These are phyloP conservation scores for Nephotettix cincticeps DNA, from an alignment of 1,140 invertebrate species.

Conservation along the genomic window DNA sequence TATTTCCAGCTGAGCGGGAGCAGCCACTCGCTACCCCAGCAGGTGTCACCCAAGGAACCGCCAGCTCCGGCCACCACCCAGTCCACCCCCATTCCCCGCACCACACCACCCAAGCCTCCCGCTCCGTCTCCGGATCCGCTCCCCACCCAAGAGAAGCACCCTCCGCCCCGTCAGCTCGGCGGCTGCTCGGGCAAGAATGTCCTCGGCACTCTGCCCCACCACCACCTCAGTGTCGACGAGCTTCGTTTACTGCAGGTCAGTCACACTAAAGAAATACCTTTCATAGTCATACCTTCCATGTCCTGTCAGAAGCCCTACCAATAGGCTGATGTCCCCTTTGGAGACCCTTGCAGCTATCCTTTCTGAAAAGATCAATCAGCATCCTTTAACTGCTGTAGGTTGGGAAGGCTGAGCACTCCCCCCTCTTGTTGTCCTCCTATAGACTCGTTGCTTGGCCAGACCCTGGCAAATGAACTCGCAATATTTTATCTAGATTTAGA, in stretches of 20 bases:
- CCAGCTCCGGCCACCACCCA: not conserved
- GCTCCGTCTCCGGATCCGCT: conserved; percentile 55
- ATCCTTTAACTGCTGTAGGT: too few species aligned
- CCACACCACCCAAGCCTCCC: conserved; percentile 43
- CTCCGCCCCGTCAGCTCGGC: conserved; percentile 38
- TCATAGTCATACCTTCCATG: too few species aligned
- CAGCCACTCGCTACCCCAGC: conserved; percentile 17
- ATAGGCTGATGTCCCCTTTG: too few species aligned
- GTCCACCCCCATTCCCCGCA: not conserved
- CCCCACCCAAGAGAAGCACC: conserved; percentile 50
- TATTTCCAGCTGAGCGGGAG: conserved; percentile 17
- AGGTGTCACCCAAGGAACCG: not conserved
- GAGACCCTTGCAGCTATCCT: too few species aligned
- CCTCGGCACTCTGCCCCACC: conserved; percentile 49
- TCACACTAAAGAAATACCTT: not conserved
- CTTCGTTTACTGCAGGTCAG: conserved; percentile 61
- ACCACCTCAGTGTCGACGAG: conserved; percentile 63
- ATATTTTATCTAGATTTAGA: too few species aligned
- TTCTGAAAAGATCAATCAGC: too few species aligned
- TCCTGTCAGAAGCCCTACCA: too few species aligned
- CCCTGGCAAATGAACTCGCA: too few species aligned
- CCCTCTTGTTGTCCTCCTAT: too few species aligned
- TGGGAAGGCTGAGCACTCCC: too few species aligned
- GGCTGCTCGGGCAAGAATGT: conserved; percentile 47
- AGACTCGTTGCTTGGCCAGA: too few species aligned